Evolutionary conservation across 2,113 vertebrate species (phyloP), one percentile per base, ranked within the genome.

Genomic region (Osmerus mordax): DNA sequence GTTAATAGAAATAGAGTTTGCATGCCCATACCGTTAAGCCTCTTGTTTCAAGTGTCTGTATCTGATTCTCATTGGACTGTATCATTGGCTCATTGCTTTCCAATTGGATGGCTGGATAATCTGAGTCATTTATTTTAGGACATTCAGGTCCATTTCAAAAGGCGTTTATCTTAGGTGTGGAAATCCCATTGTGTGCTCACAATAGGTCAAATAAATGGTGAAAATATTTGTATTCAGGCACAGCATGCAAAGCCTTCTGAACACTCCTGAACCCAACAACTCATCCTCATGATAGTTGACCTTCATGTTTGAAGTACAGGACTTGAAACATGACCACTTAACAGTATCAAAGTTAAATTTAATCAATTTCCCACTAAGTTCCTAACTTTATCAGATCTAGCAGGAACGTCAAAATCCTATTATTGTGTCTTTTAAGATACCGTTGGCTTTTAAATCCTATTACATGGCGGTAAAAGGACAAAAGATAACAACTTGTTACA

Each of bases 21-120:
- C 41, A 81, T 56, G 80, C 70, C 86, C 86, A 90, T 90, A 84
- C 88, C 87, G 89, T 83, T 89, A 83, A 83, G 75, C 76, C 83
- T 83, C 41, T 28, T 14, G 13, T 62, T 62, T 29, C 13, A 62
- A 62, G 21, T 62, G 15, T 21, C 21, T 21, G 79, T 78, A 75
- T 66, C 70, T 75, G 77, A 81, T 66, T 73, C 76, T 69, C 9
- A 0, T n/a, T 54, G 66, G 41, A 58, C 19, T 62, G 67, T 69
- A 18, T 16, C 56, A n/a, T 9, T 13, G 67, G 14, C 2, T 56
- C 52, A 28, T 65, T 36, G 71, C 19, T 51, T 65, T 65, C 13
- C 18, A 19, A 73, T 77, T 67, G 47, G 29, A 19, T 54, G 66
- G 13, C 36, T 47, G 12, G 41, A 66, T 75, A 71, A 73, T 69